These are phyloP conservation scores for Lucilia cuprina DNA, from an alignment of 1,140 invertebrate genomes.

Conservation along the genomic window DNA sequence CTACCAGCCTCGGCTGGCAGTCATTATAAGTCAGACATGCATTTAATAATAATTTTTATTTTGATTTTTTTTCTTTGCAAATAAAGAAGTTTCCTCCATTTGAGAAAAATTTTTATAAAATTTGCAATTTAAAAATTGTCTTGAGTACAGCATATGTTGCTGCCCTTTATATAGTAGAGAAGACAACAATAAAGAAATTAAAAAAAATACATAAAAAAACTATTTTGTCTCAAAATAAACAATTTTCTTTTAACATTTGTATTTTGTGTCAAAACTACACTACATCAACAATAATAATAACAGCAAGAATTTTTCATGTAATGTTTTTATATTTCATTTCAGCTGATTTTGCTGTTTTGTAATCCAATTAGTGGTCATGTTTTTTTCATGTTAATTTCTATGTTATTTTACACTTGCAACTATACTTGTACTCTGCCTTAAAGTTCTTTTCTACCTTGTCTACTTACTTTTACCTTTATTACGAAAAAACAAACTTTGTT, in stretches of 20 bases:
- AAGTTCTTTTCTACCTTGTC: no score
- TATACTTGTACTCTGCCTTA: no score
- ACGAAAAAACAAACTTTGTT: no score
- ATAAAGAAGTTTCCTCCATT: not conserved
- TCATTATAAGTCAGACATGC: not conserved
- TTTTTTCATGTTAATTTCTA: not conserved
- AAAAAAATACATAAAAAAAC: no score
- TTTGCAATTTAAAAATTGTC: not conserved
- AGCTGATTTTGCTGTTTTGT: conserved; percentile 1
- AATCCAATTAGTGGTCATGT: conserved; percentile 22
- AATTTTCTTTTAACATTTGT: not conserved
- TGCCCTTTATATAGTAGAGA: conserved; percentile 7
- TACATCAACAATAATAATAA: no score
- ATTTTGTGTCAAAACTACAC: not conserved
- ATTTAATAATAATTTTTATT: not conserved
- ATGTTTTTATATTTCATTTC: not conserved
- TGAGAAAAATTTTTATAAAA: not conserved
- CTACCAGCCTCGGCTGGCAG: not conserved
- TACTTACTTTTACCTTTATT: no score
- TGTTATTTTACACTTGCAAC: not conserved
- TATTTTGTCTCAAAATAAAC: not conserved
- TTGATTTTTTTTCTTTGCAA: not conserved
- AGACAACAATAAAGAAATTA: not conserved
- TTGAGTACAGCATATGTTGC: not conserved
- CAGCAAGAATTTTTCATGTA: not conserved